A percentile compares a stretch with the other conserved stretches of the same genome.
These are phyloP conservation scores for Mico argentatus DNA, from an alignment of 2,797 vertebrate genomes.

Conservation along the genomic window DNA sequence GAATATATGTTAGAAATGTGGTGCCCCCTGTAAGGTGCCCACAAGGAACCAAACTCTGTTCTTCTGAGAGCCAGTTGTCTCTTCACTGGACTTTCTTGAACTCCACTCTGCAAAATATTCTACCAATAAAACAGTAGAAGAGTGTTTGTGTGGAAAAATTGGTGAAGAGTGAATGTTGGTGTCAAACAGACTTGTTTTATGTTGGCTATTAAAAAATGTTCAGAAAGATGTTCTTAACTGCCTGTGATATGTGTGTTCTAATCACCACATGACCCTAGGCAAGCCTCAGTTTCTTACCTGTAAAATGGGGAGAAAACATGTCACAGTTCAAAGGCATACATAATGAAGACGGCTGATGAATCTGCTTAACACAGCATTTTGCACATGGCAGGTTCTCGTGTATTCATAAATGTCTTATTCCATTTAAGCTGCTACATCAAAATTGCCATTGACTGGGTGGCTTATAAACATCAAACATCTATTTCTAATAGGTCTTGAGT, in stretches of 20 bases:
- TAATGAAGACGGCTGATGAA: not conserved
- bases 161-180: not conserved
- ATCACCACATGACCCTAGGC: rapidly evolving
- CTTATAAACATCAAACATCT: not conserved
- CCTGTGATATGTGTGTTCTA: rapidly evolving
- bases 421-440: not conserved
- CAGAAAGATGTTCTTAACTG: not conserved
- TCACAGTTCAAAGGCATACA: not conserved
- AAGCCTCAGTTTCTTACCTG: not conserved
- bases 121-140: rapidly evolving
- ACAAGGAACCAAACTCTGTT: not conserved
- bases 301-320: not conserved
- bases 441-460: not conserved
- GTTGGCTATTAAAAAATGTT: not conserved
- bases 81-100: not conserved
- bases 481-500: not conserved
- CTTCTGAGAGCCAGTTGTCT: not conserved
- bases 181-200: not conserved
- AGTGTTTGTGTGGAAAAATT: rapidly evolving
- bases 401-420: not conserved
- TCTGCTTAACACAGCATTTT: not conserved
- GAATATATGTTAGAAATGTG: not conserved
- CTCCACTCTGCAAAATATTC: not conserved
- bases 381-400: rapidly evolving
- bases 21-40: not conserved